Percentiles rank a stretch among this genome's conserved stretches.
These are phyloP conservation scores for Gymnocephalus cernua DNA, from an alignment of 2,113 vertebrate species.

Conservation along the genomic window DNA sequence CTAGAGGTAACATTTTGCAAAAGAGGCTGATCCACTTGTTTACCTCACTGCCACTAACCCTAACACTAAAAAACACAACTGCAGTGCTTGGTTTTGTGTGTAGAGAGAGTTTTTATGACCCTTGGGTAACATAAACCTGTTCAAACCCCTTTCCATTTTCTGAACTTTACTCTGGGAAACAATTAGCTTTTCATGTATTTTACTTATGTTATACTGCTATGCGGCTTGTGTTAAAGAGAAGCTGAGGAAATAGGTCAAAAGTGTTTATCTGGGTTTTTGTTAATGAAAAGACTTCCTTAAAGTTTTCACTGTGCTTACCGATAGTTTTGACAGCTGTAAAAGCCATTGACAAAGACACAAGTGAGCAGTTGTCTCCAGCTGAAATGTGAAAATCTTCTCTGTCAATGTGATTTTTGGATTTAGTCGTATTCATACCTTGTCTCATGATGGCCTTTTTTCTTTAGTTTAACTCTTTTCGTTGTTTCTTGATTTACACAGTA, in stretches of 20 bases:
- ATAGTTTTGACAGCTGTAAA: conserved; percentile 31
- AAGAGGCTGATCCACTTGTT: conserved; percentile 83
- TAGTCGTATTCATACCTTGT: background rate
- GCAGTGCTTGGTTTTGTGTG: background rate
- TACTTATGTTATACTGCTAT: background rate
- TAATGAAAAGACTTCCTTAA: background rate
- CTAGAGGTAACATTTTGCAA: conserved; percentile 85
- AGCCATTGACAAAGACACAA: conserved; percentile 15
- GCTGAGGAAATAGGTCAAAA: background rate
- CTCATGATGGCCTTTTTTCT: background rate
- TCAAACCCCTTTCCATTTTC: background rate
- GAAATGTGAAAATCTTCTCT: conserved; percentile 17
- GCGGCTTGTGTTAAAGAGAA: background rate
- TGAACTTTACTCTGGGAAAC: background rate
- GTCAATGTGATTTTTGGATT: conserved; percentile 21
- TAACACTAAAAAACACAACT: conserved; percentile 17
- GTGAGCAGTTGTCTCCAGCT: conserved; percentile 1
- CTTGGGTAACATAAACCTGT: background rate
- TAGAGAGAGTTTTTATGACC: background rate
- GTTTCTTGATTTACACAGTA: background rate
- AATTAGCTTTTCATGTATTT: background rate
- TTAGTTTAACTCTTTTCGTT: background rate
- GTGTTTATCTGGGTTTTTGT: conserved; percentile 8
- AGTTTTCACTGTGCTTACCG: background rate
- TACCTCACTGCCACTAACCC: conserved; percentile 46